phyloP scores from a whole-genome alignment of 1,140 invertebrate genomes.

The Drosophila truncata region DNA sequence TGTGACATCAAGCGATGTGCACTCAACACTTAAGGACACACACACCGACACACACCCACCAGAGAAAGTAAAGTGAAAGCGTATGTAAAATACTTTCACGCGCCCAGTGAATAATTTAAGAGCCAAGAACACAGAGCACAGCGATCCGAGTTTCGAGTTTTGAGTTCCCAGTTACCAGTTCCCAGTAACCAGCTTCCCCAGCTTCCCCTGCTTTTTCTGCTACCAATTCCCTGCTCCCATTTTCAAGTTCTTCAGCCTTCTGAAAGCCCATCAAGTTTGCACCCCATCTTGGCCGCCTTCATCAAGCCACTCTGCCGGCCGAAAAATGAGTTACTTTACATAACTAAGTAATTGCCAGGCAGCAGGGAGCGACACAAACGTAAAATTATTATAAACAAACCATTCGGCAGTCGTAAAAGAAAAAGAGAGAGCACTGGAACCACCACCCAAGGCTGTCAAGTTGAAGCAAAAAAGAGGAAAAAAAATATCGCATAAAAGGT shows the following conservation, averaged over 20 bases:
- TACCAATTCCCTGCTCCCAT: not conserved
- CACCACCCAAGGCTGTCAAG: constrained; percentile 9
- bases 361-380: constrained; percentile 56
- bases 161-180: not conserved
- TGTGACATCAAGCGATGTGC: constrained; percentile 63
- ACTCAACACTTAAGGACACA: constrained; percentile 52
- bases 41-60: not conserved
- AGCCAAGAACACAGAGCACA: constrained; percentile 27
- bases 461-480: constrained; percentile 7
- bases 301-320: constrained; percentile 41
- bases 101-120: constrained; percentile 63
- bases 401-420: constrained; percentile 59
- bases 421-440: not conserved
- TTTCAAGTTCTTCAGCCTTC: not conserved
- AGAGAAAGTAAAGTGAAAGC: constrained; percentile 50
- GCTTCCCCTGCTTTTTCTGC: not conserved
- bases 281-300: constrained; percentile 37
- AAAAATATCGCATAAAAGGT: constrained; percentile 54
- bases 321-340: constrained; percentile 66
- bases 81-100: constrained; percentile 66
- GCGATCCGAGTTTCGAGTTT: constrained; percentile 4
- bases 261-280: constrained; percentile 41
- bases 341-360: constrained; percentile 63
- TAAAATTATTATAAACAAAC: constrained; percentile 68
- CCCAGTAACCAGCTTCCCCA: not conserved